Base-by-base conservation (phyloP, 2,113 vertebrate genomes). In the Glareola pratincola region DNA sequence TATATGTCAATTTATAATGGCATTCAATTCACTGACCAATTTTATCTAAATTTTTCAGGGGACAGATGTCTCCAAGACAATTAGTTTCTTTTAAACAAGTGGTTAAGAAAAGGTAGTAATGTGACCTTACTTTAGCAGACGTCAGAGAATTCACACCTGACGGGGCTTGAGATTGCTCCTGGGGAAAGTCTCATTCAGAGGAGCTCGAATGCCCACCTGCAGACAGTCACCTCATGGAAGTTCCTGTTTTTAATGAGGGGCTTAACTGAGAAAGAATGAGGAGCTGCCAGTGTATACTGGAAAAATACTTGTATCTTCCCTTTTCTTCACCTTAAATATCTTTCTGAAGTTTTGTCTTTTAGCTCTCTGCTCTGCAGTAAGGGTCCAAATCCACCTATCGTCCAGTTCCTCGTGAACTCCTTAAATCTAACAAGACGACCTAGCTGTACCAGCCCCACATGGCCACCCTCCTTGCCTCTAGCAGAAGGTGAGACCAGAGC, bases 21-120 rank as follows among this genome's bases (percentile, higher is more conserved):
- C 45, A 8, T 89, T 77, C 56, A 62, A 4, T 83, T 91, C 54
- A 50, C 18, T 27, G 50, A 26, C 29, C 21, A 71, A 54, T 71
- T 67, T 83, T 24, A 63, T 67, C 45, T 74, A 77, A 69, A 94
- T 78, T 77, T 92, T 10, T 71, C 37, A 66, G 32, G 83, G 37
- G n/a, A 64, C 34, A 92, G 72, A 86, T 30, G 27, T 76, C 79
- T 80, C 54, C 67, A 88, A 94, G 92, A 67, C 72, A 88, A 74
- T 86, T 85, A 69, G 14, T 22, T 80, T 74, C 79, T 66, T 92
- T 21, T 41, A 78, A 88, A 69, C 36, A 57, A 88, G 22, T 16
- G 30, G 8, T 12, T 80, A 43, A 73, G 37, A 60, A 77, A 73
- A 72, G 45, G 34, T 4, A 73, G 21, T 45, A 83, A 41, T 57